Percentiles rank a stretch among this genome's conserved stretches.
Conservation (phyloP, 2,888 invertebrate species). For the Phyllotreta striolata region DNA sequence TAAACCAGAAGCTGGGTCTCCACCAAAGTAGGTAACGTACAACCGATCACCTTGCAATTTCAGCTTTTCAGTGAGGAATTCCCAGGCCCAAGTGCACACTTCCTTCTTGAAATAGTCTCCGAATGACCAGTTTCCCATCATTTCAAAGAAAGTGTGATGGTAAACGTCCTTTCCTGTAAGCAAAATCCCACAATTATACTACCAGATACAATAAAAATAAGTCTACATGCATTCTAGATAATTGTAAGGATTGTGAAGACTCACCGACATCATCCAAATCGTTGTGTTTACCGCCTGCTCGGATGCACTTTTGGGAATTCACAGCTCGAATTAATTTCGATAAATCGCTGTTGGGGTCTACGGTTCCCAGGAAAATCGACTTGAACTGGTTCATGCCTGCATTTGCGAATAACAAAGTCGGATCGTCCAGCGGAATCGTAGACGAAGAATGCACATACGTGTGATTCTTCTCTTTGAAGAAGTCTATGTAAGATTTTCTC, state of each 20-base stretch:
- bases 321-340: conserved; percentile 86
- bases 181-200: too few species aligned
- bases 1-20: conserved; percentile 81
- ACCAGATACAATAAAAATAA: too few species aligned
- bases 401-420: conserved; percentile 96
- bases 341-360: conserved; percentile 96
- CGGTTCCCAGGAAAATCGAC: conserved; percentile 95
- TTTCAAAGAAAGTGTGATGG: conserved; percentile 99
- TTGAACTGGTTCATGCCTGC: conserved; percentile 99
- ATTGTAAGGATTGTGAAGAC: neutral
- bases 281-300: conserved; percentile 99
- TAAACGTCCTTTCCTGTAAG: conserved; percentile 93
- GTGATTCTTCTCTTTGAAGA: conserved; percentile 88
- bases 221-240: too few species aligned
- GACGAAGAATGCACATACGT: conserved; percentile 97
- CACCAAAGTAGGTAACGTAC: conserved; percentile 99
- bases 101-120: conserved; percentile 99
- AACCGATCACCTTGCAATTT: conserved; percentile 85
- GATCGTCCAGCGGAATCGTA: conserved; percentile 97
- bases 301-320: conserved; percentile 98
- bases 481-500: conserved; percentile 86
- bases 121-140: conserved; percentile 99
- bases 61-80: conserved; percentile 84
- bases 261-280: conserved; percentile 92
- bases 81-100: conserved; percentile 98